Conservation (phyloP, 2,888 invertebrate genomes). For the Pandemis corylana region DNA sequence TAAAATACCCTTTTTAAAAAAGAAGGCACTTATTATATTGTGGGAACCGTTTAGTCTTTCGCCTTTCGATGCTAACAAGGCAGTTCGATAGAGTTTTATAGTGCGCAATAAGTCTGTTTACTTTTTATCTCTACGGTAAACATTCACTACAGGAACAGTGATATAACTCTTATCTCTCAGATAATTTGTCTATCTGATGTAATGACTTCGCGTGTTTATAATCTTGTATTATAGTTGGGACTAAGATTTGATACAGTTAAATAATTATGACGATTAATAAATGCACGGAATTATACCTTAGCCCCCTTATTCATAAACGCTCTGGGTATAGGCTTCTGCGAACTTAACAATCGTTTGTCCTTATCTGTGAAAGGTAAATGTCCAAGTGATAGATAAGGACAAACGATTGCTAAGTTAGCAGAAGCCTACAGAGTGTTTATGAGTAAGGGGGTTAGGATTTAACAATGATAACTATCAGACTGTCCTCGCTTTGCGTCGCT, state of each 20-base stretch:
- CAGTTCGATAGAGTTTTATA: neutral
- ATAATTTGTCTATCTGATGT: neutral
- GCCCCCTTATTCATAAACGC: too few species aligned
- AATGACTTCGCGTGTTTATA: neutral
- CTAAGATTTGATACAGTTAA: conserved; percentile 1
- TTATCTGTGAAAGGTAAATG: too few species aligned
- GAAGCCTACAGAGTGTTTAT: too few species aligned
- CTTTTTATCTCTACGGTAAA: neutral
- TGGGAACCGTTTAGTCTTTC: neutral
- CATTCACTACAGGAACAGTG: neutral
- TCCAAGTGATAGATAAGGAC: too few species aligned
- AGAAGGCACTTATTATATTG: too few species aligned
- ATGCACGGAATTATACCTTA: neutral
- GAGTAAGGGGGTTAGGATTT: neutral
- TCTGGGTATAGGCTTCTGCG: too few species aligned
- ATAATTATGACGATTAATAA: neutral
- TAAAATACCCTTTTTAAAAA: too few species aligned
- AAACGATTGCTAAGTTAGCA: too few species aligned
- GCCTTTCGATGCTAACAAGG: neutral
- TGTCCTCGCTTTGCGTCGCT: neutral
- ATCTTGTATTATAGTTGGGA: neutral
- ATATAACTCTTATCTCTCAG: neutral
- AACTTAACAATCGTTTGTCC: too few species aligned
- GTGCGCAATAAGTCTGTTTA: neutral
- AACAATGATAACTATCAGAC: neutral